Evolutionary conservation across 2,797 vertebrate species (phyloP).

Genomic region (Streptopelia turtur): DNA sequence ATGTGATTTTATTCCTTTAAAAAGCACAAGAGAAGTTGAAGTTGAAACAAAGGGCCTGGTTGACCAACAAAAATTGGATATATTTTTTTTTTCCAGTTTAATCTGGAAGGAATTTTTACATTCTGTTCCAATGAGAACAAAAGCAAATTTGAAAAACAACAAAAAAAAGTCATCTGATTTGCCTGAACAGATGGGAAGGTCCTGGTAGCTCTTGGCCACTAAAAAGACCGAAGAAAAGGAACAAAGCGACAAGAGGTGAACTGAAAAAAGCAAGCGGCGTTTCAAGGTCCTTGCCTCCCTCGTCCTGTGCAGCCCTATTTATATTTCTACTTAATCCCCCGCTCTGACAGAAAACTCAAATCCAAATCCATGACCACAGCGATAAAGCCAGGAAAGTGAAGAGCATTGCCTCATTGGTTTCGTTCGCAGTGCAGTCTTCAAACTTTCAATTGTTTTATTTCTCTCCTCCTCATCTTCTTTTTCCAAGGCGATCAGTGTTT

Average conservation of each 20-base stretch:
- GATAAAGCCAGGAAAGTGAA: not conserved
- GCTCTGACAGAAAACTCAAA: not conserved
- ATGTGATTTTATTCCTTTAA: not conserved
- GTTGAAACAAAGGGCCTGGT: not conserved
- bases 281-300: not conserved
- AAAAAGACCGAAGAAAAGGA: not conserved
- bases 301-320: not conserved
- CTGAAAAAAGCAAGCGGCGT: not conserved
- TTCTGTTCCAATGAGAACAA: not conserved
- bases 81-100: not conserved
- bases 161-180: not conserved
- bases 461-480: slow-evolving; percentile 97
- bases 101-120: not conserved
- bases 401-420: slow-evolving; percentile 94
- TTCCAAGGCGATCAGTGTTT: slow-evolving; percentile 92
- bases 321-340: not conserved
- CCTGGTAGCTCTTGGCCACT: not conserved
- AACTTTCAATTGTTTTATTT: slow-evolving; percentile 96
- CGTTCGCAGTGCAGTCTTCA: slow-evolving; percentile 96
- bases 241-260: not conserved
- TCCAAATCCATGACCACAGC: rapidly evolving
- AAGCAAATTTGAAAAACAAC: not conserved
- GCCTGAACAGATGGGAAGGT: not conserved
- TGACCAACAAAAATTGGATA: not conserved
- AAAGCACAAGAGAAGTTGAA: not conserved